phyloP scores from a whole-genome alignment of 1,140 invertebrate species.

The Calephelis nemesis region DNA sequence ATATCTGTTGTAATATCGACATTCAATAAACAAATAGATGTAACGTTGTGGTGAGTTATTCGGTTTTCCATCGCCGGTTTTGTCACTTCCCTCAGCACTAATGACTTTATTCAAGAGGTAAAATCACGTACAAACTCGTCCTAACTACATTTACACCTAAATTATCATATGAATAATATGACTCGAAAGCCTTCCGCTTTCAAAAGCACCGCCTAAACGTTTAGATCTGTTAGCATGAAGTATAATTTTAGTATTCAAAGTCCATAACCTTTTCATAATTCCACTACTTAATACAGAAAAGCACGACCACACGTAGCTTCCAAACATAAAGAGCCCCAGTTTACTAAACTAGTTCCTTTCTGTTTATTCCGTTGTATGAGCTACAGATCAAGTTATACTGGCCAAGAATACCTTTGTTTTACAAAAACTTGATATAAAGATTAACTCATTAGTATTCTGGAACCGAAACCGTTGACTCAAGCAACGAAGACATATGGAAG shows the following conservation, averaged over 20 bases:
- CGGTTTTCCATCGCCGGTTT: not conserved
- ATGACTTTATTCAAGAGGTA: slow-evolving; percentile 20
- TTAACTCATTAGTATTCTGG: slow-evolving; percentile 70
- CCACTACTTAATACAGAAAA: slow-evolving; percentile 60
- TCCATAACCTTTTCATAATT: slow-evolving; percentile 65
- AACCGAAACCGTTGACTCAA: slow-evolving; percentile 39
- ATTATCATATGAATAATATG: slow-evolving; percentile 53
- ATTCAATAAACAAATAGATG: too few species aligned
- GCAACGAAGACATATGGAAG: slow-evolving; percentile 22
- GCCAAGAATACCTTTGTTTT: slow-evolving; percentile 60
- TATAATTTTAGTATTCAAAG: slow-evolving; percentile 57
- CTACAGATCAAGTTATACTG: slow-evolving; percentile 40
- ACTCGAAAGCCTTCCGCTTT: slow-evolving; percentile 36
- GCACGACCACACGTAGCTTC: slow-evolving; percentile 42
- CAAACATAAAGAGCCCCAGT: slow-evolving; percentile 11
- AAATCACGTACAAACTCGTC: slow-evolving; percentile 5
- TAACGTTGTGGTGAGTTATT: not conserved
- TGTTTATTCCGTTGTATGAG: not conserved
- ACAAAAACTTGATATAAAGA: slow-evolving; percentile 69
- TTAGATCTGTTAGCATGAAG: slow-evolving; percentile 31
- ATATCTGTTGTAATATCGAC: too few species aligned
- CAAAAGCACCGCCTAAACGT: slow-evolving; percentile 31
- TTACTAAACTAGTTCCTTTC: not conserved
- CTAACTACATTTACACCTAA: slow-evolving; percentile 32
- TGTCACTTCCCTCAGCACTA: slow-evolving; percentile 18